Conservation (phyloP, 2,888 invertebrate genomes). For the Anodontia alba region DNA sequence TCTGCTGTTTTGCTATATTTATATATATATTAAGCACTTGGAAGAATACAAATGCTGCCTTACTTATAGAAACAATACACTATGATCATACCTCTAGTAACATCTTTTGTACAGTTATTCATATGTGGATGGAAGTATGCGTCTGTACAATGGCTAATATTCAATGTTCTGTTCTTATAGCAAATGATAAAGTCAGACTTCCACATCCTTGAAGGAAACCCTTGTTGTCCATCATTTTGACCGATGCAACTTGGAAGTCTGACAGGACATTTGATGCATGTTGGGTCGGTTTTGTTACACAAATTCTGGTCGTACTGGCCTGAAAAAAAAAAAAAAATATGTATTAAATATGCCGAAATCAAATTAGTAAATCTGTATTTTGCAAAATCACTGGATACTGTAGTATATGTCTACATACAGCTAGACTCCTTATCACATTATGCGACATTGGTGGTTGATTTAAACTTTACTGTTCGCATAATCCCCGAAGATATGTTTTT, state of each 20-base stretch:
- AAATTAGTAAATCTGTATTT: too few relatives aligned
- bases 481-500: too few relatives aligned
- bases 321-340: background rate
- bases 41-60: too few relatives aligned
- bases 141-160: conserved; percentile 25
- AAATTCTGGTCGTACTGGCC: conserved; percentile 45
- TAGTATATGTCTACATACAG: too few relatives aligned
- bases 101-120: background rate
- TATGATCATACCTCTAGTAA: conserved; percentile 17
- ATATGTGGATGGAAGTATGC: conserved; percentile 36
- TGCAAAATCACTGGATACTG: too few relatives aligned
- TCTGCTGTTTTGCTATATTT: too few relatives aligned
- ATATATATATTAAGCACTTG: background rate
- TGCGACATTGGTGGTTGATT: too few relatives aligned
- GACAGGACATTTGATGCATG: conserved; percentile 34
- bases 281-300: conserved; percentile 18
- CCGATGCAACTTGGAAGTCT: conserved; percentile 46
- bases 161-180: conserved; percentile 38
- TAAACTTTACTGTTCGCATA: too few relatives aligned
- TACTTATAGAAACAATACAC: too few relatives aligned
- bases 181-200: conserved; percentile 41
- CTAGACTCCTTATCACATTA: too few relatives aligned
- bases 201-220: conserved; percentile 40
- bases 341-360: too few relatives aligned
- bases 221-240: conserved; percentile 31